Base-by-base conservation (phyloP, 2,113 vertebrate genomes). In the Bubo scandiacus region DNA sequence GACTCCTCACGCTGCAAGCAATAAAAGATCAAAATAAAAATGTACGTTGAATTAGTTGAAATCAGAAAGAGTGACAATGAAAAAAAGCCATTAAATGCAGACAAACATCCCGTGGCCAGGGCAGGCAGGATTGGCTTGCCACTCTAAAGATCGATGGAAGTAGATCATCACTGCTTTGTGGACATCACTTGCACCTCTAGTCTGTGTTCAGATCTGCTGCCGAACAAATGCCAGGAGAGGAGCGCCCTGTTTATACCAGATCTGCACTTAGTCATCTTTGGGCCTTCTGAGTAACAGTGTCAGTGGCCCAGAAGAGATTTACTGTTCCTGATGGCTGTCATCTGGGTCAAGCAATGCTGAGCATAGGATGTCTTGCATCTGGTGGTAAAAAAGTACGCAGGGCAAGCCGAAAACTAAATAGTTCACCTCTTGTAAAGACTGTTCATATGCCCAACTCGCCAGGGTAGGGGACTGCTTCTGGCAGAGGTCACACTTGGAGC, bases 281-380 rank as follows among this genome's bases (percentile, higher is more conserved):
- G 73, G 73, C 19, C 2, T 54, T 85, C 55, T 3, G 3, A 91
- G 55, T 19, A 34, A 80, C 13, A 43, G 29, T 80, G 23, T 80
- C 87, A 52, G 88, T 88, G 94, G 75, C 86, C 87, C 88, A 2
- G 14, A 59, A 47, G 68, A 80, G 67, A 74, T 92, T 90, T 87
- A 84, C 95, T 87, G 57, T 89, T 86, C 95, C 88, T 92, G 96
- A 88, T 81, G 92, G 95, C 87, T 79, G 15, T 49, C 57, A 23
- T 55, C 92, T 52, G 59, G 36, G 73, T 81, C 59, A 81, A 12
- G 86, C 59, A 82, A 95, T 95, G 96, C 91, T 86, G 96, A 90
- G 91, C 96, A 90, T 95, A 95, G 18, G 59, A 65, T 51, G 55
- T 42, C 59, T 65, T 36, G 22, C 47, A 43, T 68, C 71, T 93